These are phyloP conservation scores for Sus cebifrons DNA, from an alignment of 2,797 vertebrate genomes.

Conservation along the genomic window DNA sequence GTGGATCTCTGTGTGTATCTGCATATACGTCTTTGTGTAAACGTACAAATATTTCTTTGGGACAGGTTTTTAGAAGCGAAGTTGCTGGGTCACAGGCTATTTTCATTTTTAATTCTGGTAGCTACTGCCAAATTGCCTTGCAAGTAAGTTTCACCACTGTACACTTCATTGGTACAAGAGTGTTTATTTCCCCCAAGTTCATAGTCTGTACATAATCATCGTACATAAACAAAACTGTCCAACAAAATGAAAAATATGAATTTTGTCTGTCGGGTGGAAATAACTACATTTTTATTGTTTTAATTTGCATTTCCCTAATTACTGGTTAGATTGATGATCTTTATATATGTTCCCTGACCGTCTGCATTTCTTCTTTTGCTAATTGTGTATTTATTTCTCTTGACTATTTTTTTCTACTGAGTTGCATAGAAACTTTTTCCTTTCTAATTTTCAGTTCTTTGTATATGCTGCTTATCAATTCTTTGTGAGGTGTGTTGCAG, in stretches of 20 bases:
- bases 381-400: conserved; percentile 33
- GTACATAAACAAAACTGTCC: conserved; percentile 35
- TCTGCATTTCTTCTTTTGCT: not conserved
- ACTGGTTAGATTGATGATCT: not conserved
- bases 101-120: conserved; percentile 60
- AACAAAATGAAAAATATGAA: conserved; percentile 42
- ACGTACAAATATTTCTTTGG: conserved; percentile 6
- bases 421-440: not conserved
- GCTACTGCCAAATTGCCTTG: not conserved
- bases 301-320: conserved; percentile 59
- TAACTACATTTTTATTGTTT: conserved; percentile 48
- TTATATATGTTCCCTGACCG: not conserved
- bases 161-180: not conserved
- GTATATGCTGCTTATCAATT: not conserved
- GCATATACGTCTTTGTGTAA: conserved; percentile 17
- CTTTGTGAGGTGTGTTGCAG: not conserved
- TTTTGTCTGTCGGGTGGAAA: conserved; percentile 44
- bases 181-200: not conserved
- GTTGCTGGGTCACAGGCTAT: not conserved
- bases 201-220: not conserved
- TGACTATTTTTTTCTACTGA: not conserved
- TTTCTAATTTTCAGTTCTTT: conserved; percentile 5
- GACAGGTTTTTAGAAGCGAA: conserved; percentile 13
- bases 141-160: not conserved
- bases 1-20: not conserved